phyloP scores from a whole-genome alignment of 2,113 vertebrate genomes.

The Notothenia coriiceps region DNA sequence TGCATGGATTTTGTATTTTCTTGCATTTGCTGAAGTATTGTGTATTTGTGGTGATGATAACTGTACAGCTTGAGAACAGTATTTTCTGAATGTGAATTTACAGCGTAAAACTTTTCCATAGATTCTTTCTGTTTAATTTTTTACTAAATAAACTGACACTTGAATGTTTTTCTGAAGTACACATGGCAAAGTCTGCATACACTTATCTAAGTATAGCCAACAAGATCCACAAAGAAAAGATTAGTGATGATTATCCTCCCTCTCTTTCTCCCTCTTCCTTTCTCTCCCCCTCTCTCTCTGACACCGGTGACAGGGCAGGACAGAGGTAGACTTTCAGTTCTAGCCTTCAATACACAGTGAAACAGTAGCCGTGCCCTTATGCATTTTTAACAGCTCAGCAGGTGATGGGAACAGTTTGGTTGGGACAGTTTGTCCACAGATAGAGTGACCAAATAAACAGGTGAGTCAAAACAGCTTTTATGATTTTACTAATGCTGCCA shows the following conservation, averaged over 20 bases:
- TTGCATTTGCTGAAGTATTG: constrained; percentile 2
- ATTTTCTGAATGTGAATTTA: constrained; percentile 55
- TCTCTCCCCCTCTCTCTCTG: constrained; percentile 30
- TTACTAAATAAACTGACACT: constrained; percentile 76
- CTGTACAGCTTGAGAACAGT: constrained; percentile 34
- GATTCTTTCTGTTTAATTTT: background rate
- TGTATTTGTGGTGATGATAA: constrained; percentile 16
- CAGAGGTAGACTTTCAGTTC: constrained; percentile 71
- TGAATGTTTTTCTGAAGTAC: constrained; percentile 29
- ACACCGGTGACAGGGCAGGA: constrained; percentile 59
- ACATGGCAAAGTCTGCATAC: constrained; percentile 48
- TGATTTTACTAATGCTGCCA: constrained; percentile 13
- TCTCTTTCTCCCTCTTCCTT: constrained; percentile 24
- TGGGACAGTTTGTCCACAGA: constrained; percentile 77
- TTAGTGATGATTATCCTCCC: constrained; percentile 82
- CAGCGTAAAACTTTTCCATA: constrained; percentile 1
- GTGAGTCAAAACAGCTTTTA: constrained; percentile 64
- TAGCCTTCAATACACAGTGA: constrained; percentile 64
- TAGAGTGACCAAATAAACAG: constrained; percentile 69
- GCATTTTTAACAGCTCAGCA: constrained; percentile 85
- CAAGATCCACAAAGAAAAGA: constrained; percentile 73
- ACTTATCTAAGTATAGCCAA: constrained; percentile 74
- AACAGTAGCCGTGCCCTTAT: constrained; percentile 77
- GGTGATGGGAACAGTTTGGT: constrained; percentile 79
- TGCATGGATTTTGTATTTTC: background rate